Evolutionary conservation across 2,113 vertebrate genomes (phyloP).

Genomic region (Leucopternis melanops): DNA sequence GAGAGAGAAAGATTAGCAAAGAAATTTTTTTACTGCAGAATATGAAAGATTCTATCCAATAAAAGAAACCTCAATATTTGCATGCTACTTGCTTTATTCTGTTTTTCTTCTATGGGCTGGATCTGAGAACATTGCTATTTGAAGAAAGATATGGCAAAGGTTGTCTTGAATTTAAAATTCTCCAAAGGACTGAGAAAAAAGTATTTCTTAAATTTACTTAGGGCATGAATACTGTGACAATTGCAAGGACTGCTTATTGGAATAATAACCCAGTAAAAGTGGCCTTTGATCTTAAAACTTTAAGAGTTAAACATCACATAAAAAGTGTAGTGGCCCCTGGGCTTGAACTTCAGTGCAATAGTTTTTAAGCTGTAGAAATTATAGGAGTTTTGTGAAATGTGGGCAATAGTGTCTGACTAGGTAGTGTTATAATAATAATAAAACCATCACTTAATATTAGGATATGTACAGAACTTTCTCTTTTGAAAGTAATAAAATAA

Average conservation of each 20-base stretch:
- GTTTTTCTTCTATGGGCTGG: background rate
- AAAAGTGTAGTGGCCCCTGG: background rate
- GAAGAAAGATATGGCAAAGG: background rate
- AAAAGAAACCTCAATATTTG: background rate
- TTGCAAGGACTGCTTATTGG: background rate
- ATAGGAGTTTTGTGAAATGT: background rate
- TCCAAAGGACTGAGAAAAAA: background rate
- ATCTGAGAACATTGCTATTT: background rate
- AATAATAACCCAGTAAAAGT: background rate
- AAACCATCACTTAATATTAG: background rate
- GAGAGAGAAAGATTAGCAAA: background rate
- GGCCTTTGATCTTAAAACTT: background rate
- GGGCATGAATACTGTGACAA: background rate
- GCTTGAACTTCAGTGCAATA: background rate
- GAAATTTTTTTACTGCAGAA: background rate
- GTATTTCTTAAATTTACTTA: background rate
- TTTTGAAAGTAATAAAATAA: background rate
- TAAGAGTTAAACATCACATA: background rate
- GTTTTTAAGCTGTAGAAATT: background rate
- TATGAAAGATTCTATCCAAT: background rate
- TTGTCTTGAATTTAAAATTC: background rate
- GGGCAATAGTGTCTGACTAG: background rate
- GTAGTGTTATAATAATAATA: background rate
- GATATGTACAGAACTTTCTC: background rate
- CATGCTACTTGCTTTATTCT: background rate